A percentile compares a stretch with the other conserved stretches of the same genome.
phyloP scores from a whole-genome alignment of 2,113 vertebrate genomes.

The Oncorhynchus mykiss region DNA sequence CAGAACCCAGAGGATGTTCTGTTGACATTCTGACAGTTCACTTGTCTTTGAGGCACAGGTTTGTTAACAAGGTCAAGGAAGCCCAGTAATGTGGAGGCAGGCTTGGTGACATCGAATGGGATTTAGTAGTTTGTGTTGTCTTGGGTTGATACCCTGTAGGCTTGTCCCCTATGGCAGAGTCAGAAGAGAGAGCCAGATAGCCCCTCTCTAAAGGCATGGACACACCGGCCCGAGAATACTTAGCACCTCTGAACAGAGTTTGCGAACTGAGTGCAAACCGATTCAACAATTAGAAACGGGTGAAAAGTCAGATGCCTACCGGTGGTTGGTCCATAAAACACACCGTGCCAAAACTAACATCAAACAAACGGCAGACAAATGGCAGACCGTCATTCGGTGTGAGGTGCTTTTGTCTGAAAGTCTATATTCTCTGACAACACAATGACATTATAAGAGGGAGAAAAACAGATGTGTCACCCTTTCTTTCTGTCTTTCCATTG shows the following conservation, averaged over 20 bases:
- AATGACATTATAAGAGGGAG: conserved; percentile 31
- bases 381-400: too few relatives aligned
- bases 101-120: background rate
- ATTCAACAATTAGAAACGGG: background rate
- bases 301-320: background rate
- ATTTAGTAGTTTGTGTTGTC: background rate
- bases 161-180: background rate
- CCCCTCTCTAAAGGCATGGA: too few relatives aligned
- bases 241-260: too few relatives aligned
- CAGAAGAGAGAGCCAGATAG: background rate
- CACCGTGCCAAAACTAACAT: too few relatives aligned
- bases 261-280: too few relatives aligned
- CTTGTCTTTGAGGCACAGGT: conserved; percentile 32
- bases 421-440: conserved; percentile 26
- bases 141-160: background rate
- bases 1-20: conserved; percentile 3
- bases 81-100: background rate
- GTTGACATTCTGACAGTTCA: conserved; percentile 40
- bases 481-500: too few relatives aligned
- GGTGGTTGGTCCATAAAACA: too few relatives aligned
- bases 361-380: too few relatives aligned
- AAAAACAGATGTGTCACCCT: conserved; percentile 29
- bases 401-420: too few relatives aligned
- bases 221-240: too few relatives aligned
- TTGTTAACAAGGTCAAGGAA: conserved; percentile 15